A percentile compares a stretch with the other conserved stretches of the same genome.
Conservation (phyloP, 2,888 invertebrate genomes). For the Parnassius smintheus region DNA sequence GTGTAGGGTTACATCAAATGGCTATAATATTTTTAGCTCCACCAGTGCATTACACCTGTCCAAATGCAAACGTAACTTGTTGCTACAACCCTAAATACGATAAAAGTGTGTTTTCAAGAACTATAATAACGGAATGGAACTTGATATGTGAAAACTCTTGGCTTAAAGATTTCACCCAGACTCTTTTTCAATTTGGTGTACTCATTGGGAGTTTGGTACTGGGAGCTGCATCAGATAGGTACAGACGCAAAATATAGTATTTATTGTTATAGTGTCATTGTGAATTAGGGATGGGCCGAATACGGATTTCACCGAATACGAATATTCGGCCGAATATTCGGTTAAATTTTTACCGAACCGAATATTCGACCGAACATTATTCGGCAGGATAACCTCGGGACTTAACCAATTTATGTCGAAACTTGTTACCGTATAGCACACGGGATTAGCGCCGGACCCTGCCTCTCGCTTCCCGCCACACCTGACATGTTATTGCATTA, state of each 20-base stretch:
- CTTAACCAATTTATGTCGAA: too few relatives aligned
- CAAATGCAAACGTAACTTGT: slow-evolving; percentile 45
- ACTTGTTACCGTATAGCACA: too few relatives aligned
- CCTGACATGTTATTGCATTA: too few relatives aligned
- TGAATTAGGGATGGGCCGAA: too few relatives aligned
- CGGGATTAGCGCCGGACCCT: too few relatives aligned
- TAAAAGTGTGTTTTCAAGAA: slow-evolving; percentile 82
- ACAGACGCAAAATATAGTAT: slow-evolving; percentile 22
- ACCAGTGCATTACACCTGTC: slow-evolving; percentile 55
- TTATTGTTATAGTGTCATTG: too few relatives aligned
- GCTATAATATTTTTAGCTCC: slow-evolving; percentile 76
- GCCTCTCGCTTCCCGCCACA: too few relatives aligned
- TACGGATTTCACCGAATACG: too few relatives aligned
- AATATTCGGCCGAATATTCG: too few relatives aligned
- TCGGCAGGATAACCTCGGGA: too few relatives aligned
- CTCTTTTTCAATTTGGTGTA: slow-evolving; percentile 87
- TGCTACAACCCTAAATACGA: slow-evolving; percentile 82
- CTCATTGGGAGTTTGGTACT: slow-evolving; percentile 86
- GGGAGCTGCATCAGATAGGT: slow-evolving; percentile 88
- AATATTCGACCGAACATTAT: too few relatives aligned
- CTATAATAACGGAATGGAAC: slow-evolving; percentile 87
- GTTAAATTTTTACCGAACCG: too few relatives aligned
- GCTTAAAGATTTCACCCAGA: slow-evolving; percentile 85
- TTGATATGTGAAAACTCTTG: slow-evolving; percentile 84
- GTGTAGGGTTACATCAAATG: slow-evolving; percentile 76